Conservation (phyloP, 2,113 vertebrate genomes). For the Lophura nycthemera region DNA sequence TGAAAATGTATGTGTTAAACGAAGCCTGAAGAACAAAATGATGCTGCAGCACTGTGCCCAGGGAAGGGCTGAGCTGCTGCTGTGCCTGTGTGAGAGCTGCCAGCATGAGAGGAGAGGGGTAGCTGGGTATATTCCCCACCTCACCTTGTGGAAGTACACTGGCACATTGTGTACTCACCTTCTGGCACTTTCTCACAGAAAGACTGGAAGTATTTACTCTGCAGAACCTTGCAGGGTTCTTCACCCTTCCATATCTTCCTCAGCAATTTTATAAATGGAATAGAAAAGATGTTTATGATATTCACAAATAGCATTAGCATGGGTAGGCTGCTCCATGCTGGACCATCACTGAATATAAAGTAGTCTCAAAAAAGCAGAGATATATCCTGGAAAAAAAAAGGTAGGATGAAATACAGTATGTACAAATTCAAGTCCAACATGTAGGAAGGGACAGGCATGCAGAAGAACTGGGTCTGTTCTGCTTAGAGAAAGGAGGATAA, state of each 20-base stretch:
- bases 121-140: not conserved
- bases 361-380: not conserved
- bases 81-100: not conserved
- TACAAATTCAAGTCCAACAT: not conserved
- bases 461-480: not conserved
- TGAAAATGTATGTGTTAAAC: not conserved
- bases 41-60: rapidly evolving
- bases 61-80: not conserved
- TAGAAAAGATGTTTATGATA: not conserved
- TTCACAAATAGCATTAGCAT: not conserved
- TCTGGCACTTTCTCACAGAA: not conserved
- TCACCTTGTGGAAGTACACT: not conserved
- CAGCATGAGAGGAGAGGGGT: not conserved
- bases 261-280: not conserved
- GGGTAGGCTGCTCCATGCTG: not conserved
- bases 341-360: not conserved
- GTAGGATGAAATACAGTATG: not conserved
- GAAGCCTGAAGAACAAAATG: not conserved
- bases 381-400: not conserved
- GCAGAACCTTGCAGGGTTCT: not conserved
- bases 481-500: not conserved
- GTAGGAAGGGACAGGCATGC: not conserved
- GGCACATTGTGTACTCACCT: not conserved
- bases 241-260: not conserved
- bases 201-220: not conserved